These are phyloP conservation scores for Ischnus inquisitorius DNA, from an alignment of 2,888 invertebrate genomes.

Conservation along the genomic window DNA sequence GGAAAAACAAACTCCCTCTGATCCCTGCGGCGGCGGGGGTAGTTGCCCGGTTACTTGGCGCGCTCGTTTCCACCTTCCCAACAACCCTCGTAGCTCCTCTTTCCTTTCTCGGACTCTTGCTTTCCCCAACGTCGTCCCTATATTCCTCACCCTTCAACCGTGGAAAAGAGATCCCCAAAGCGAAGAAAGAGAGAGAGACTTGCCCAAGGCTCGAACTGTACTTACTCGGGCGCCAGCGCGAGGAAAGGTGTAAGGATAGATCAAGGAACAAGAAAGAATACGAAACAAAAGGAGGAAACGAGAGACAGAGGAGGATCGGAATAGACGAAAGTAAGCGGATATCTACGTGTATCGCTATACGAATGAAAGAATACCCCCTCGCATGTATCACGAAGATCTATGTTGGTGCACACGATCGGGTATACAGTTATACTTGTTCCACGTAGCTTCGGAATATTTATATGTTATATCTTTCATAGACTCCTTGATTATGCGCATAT, in stretches of 20 bases:
- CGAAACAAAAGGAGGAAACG: constrained; percentile 22
- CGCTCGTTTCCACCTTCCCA: constrained; percentile 60
- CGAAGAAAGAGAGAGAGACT: constrained; percentile 23
- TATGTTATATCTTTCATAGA: too few relatives aligned
- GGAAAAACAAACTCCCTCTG: constrained; percentile 78
- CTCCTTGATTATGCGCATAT: too few relatives aligned
- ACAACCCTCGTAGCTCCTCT: constrained; percentile 71
- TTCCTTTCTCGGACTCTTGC: constrained; percentile 57
- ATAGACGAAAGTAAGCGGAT: constrained; percentile 9
- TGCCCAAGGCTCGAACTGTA: constrained; percentile 39
- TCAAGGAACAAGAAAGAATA: constrained; percentile 50
- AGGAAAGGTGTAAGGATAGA: constrained; percentile 47
- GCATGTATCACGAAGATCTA: constrained; percentile 31
- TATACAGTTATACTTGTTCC: not conserved
- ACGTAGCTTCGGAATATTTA: too few relatives aligned
- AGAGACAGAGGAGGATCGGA: constrained; percentile 11
- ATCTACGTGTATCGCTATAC: not conserved
- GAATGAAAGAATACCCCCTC: not conserved
- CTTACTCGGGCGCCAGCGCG: constrained; percentile 47
- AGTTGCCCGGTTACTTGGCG: constrained; percentile 60
- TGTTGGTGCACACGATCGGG: not conserved
- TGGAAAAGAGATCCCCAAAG: constrained; percentile 57
- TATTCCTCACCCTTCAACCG: constrained; percentile 42
- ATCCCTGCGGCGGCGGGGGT: constrained; percentile 63
- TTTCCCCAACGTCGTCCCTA: constrained; percentile 38